These are phyloP conservation scores for Aphis craccivora DNA, from an alignment of 1,140 invertebrate species.

Conservation along the genomic window DNA sequence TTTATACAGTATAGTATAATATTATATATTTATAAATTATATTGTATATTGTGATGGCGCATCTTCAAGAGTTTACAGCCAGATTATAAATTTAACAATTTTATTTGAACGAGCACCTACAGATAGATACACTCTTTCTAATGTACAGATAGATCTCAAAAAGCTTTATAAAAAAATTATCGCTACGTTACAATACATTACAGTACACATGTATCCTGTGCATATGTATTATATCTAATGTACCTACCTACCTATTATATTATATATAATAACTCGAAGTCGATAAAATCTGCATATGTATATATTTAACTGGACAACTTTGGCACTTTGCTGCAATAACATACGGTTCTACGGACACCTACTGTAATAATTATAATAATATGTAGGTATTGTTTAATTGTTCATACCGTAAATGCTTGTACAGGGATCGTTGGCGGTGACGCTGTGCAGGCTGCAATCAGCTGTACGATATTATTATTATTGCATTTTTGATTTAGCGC, in stretches of 20 bases:
- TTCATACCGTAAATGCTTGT: background rate
- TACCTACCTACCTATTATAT: too few species aligned
- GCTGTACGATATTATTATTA: background rate
- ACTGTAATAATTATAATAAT: background rate
- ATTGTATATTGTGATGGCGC: background rate
- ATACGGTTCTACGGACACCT: background rate
- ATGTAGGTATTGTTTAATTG: conserved; percentile 8
- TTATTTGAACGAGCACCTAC: background rate
- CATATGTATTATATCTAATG: background rate
- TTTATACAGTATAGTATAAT: too few species aligned
- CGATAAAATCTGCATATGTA: background rate
- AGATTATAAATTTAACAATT: background rate
- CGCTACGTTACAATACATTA: too few species aligned
- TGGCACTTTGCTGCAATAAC: background rate
- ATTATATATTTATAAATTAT: too few species aligned
- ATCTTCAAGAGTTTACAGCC: background rate
- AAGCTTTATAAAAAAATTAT: background rate
- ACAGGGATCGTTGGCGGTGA: background rate
- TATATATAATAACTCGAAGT: background rate
- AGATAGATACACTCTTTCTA: background rate
- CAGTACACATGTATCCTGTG: too few species aligned
- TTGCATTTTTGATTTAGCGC: background rate
- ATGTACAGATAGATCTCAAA: background rate
- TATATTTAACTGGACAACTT: background rate
- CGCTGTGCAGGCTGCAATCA: background rate